Conservation (phyloP, 1,140 invertebrate genomes). For the Dendrolimus punctatus region DNA sequence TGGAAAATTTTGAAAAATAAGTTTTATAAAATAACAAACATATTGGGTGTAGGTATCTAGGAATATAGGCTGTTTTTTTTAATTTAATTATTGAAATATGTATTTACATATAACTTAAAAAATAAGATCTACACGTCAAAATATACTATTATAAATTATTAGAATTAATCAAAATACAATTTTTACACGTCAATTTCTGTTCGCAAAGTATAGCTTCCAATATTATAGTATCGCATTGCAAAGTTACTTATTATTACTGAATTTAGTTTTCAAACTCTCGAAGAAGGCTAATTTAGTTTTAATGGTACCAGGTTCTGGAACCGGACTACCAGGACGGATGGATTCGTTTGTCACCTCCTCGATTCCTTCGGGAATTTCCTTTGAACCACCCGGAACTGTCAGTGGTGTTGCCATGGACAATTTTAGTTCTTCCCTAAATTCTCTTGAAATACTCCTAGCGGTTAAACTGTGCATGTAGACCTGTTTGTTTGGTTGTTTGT, state of each 20-base stretch:
- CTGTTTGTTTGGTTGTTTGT: conserved; percentile 36
- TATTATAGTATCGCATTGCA: background rate
- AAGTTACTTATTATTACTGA: conserved; percentile 29
- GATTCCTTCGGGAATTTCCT: conserved; percentile 58
- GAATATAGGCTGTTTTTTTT: too few species aligned
- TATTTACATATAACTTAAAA: too few species aligned
- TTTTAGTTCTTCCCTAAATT: conserved; percentile 81
- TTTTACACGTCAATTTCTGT: too few species aligned
- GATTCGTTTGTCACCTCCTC: conserved; percentile 58
- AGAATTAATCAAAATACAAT: too few species aligned
- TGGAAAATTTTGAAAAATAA: too few species aligned
- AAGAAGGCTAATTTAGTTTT: conserved; percentile 75
- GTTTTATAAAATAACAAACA: too few species aligned
- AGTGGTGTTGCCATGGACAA: conserved; percentile 57
- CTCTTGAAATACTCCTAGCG: conserved; percentile 82
- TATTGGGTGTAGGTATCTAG: too few species aligned
- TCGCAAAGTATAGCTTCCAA: background rate
- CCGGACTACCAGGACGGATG: conserved; percentile 56
- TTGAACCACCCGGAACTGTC: conserved; percentile 59
- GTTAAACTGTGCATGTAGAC: conserved; percentile 84
- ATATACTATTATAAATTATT: background rate
- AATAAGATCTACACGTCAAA: too few species aligned
- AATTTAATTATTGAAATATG: too few species aligned
- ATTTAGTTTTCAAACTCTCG: conserved; percentile 72
- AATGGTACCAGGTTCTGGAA: conserved; percentile 70